A percentile compares a stretch with the other conserved stretches of the same genome.
These are phyloP conservation scores for Popillia japonica DNA, from an alignment of 1,140 invertebrate species.

Conservation along the genomic window DNA sequence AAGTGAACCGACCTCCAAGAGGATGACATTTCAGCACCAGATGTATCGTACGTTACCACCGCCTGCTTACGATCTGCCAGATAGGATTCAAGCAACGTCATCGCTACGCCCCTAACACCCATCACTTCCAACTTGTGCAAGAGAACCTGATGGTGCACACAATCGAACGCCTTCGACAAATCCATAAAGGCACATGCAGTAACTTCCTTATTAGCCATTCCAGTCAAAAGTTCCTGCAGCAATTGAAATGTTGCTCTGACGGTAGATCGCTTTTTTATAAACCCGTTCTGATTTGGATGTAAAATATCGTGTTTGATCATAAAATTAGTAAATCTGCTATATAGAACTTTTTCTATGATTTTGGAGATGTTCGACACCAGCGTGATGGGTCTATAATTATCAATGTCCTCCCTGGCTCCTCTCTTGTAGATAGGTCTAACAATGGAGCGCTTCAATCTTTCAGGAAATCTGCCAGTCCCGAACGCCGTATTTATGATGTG, in stretches of 20 bases:
- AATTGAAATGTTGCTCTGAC: slow-evolving; percentile 18
- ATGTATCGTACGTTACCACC: no score
- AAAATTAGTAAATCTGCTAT: neutral
- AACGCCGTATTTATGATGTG: neutral
- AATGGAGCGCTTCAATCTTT: no score
- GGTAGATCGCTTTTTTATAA: neutral
- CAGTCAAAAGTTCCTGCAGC: neutral
- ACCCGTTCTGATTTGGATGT: neutral
- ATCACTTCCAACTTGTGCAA: slow-evolving; percentile 12
- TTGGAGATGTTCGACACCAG: slow-evolving; percentile 2
- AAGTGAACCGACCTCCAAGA: no score
- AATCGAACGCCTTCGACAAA: neutral
- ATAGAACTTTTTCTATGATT: slow-evolving; percentile 1
- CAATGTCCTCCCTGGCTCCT: neutral
- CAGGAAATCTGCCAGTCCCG: no score
- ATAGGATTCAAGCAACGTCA: neutral
- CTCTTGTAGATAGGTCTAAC: neutral
- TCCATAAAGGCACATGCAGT: neutral
- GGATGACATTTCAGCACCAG: no score
- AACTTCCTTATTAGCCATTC: neutral
- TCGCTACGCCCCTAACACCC: neutral
- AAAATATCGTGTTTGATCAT: slow-evolving; percentile 15
- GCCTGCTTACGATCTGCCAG: neutral
- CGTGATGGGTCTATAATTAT: slow-evolving; percentile 8
- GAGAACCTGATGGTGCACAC: neutral